phyloP scores from a whole-genome alignment of 2,888 invertebrate genomes.

The Zelleria hepariella region DNA sequence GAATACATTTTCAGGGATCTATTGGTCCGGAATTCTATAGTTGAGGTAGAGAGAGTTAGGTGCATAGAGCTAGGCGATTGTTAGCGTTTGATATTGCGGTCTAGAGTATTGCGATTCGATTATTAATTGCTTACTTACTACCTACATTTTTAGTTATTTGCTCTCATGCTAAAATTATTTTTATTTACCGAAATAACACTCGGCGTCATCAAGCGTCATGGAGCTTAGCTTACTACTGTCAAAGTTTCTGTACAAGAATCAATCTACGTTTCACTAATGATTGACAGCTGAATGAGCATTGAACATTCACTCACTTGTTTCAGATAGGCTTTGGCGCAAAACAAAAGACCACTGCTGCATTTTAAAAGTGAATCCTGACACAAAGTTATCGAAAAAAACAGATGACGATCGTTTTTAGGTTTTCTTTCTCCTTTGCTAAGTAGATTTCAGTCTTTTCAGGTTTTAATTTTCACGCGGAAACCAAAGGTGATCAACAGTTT shows the following conservation, averaged over 20 bases:
- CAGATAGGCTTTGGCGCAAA: neutral
- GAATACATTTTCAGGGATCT: constrained; percentile 16
- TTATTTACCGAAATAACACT: too few species aligned
- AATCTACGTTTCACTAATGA: neutral
- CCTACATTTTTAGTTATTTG: too few species aligned
- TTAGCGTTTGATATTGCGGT: neutral
- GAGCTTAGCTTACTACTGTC: too few species aligned
- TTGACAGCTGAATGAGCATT: neutral
- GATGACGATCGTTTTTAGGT: neutral
- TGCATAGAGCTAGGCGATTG: neutral
- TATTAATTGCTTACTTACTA: too few species aligned
- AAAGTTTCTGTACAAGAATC: too few species aligned
- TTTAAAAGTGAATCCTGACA: neutral
- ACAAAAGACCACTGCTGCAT: neutral
- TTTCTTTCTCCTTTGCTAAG: too few species aligned
- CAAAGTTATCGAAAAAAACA: neutral
- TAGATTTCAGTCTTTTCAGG: too few species aligned
- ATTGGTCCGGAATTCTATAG: neutral
- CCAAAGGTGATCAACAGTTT: too few species aligned
- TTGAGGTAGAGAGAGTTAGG: neutral
- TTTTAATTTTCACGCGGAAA: too few species aligned
- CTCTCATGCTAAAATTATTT: too few species aligned
- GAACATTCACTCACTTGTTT: neutral
- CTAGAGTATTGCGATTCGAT: too few species aligned
- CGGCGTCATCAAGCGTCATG: too few species aligned